Evolutionary conservation across 2,113 vertebrate genomes (phyloP).

Genomic region (Ahaetulla prasina): DNA sequence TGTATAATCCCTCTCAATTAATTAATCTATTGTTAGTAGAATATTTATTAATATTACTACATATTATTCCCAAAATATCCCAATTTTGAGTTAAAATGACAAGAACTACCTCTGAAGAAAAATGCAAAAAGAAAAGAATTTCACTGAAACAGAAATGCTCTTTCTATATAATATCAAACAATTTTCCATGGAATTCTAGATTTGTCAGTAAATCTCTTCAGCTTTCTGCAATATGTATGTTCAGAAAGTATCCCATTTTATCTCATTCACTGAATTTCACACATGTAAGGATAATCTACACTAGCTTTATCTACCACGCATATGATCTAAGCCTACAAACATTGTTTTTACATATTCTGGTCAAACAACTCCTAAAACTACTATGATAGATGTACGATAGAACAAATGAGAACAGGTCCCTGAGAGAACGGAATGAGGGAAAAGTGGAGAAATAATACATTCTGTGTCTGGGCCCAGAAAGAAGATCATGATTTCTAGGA

Average conservation of each 20-base stretch:
- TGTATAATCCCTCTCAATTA: background rate
- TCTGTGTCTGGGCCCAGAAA: background rate
- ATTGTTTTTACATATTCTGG: background rate
- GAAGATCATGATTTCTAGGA: background rate
- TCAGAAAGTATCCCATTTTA: background rate
- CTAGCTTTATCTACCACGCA: background rate
- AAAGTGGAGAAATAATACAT: background rate
- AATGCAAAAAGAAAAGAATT: background rate
- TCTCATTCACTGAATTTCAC: background rate
- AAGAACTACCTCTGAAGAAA: background rate
- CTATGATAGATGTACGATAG: background rate
- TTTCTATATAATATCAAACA: background rate
- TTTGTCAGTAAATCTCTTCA: background rate
- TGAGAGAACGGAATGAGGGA: background rate
- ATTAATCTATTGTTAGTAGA: background rate
- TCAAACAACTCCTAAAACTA: background rate
- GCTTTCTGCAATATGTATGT: background rate
- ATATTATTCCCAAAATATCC: background rate
- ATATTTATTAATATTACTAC: background rate
- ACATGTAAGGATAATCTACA: background rate
- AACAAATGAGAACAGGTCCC: background rate
- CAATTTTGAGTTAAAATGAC: background rate
- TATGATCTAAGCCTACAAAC: background rate
- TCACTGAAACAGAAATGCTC: background rate
- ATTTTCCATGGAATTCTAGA: background rate